Evolutionary conservation across 2,797 vertebrate species (phyloP).

Genomic region (Schizopygopsis pylzovi): DNA sequence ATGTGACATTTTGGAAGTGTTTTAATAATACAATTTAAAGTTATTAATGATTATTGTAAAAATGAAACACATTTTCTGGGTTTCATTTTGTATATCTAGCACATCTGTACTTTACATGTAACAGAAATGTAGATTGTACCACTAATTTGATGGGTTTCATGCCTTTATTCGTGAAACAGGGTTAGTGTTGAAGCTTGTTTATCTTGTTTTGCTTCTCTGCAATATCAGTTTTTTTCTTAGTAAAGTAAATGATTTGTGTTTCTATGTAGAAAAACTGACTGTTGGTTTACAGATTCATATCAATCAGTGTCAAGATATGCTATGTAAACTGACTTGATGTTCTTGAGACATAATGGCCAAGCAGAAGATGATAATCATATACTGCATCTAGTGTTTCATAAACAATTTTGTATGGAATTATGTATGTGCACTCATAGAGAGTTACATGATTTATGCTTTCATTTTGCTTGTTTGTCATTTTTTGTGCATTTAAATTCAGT

Average conservation of each 20-base stretch:
- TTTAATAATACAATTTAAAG: conserved; percentile 75
- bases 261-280: conserved; percentile 7
- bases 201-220: conserved; percentile 51
- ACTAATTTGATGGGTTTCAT: not conserved
- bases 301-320: not conserved
- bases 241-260: not conserved
- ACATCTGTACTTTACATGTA: conserved; percentile 70
- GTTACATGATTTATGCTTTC: not conserved
- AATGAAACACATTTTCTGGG: conserved; percentile 44
- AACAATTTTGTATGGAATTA: conserved; percentile 9
- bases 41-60: conserved; percentile 63
- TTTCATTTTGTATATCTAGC: conserved; percentile 74
- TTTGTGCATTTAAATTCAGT: conserved; percentile 14
- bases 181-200: conserved; percentile 43
- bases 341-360: not conserved
- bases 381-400: not conserved
- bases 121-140: conserved; percentile 43
- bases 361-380: not conserved
- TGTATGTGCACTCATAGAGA: not conserved
- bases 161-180: not conserved
- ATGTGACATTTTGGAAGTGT: conserved; percentile 75
- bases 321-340: conserved; percentile 2
- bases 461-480: not conserved
- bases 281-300: conserved; percentile 14
- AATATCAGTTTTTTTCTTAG: not conserved